Evolutionary conservation across 1,140 invertebrate species (phyloP), one percentile per base, ranked within the genome.

Genomic region (Harlomillsia oculata): DNA sequence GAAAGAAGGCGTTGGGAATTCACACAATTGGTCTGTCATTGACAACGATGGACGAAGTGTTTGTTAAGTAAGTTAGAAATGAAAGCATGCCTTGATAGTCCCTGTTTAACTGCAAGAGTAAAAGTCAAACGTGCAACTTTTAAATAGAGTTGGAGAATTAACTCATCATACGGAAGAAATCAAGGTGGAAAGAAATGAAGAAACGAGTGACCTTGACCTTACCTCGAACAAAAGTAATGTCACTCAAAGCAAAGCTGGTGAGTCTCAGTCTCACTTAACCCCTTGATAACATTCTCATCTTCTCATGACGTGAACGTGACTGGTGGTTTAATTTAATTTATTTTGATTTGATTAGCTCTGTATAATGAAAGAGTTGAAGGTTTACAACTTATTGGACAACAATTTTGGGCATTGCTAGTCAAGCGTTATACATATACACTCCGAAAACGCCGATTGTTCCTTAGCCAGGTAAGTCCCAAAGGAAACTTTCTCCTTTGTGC

Each of bases 31-130:
- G 63, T 5, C 29, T 67, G 1, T 58, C 66, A 5, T 30, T 66
- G 3, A 64, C 66, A 8, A 67, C 66, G 2, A 63, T 67, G 63
- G 63, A 67, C 25, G 66, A 67, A 61, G 64, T 66, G 18, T 66
- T 66, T 48, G 23, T 64, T 4, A 37, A 51, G 49, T 41, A 25
- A 4, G 43, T 29, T 29, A 34, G 5, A 39, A 20, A 39, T 11
- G 16, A 1, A n/a, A n/a, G n/a, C n/a, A n/a, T n/a, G n/a, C n/a
- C n/a, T n/a, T n/a, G n/a, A n/a, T n/a, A n/a, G n/a, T n/a, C n/a
- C n/a, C n/a, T n/a, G n/a, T n/a, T n/a, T n/a, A n/a, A n/a, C n/a
- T n/a, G n/a, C n/a, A n/a, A n/a, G n/a, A n/a, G n/a, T n/a, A n/a
- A n/a, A n/a, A n/a, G n/a, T n/a, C n/a, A n/a, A n/a, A n/a, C n/a